Percentiles rank a stretch among this genome's conserved stretches.
Evolutionary conservation across 2,797 vertebrate species (phyloP).

Genomic region (Balearica regulorum): DNA sequence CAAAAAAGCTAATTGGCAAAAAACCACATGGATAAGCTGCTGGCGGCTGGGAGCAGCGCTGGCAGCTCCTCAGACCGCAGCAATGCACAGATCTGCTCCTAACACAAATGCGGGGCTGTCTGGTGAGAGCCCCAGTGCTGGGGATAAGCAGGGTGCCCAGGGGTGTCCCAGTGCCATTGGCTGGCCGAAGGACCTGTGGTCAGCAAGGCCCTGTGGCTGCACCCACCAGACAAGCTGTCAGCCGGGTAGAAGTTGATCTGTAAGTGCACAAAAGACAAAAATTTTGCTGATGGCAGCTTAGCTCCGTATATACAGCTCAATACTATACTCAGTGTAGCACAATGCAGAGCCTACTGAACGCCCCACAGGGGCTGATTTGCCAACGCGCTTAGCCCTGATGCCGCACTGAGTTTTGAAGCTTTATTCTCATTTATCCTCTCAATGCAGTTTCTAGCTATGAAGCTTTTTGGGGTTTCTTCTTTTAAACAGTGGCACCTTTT

Average conservation of each 20-base stretch:
- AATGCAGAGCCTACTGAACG: background rate
- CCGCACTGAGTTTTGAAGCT: background rate
- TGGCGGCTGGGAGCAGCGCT: background rate
- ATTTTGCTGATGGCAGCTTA: background rate
- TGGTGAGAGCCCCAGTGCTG: background rate
- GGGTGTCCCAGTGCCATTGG: background rate
- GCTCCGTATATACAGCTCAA: background rate
- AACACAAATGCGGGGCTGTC: background rate
- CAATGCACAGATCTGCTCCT: rapidly evolving
- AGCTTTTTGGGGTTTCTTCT: background rate
- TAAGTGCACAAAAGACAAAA: background rate
- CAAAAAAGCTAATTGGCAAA: background rate
- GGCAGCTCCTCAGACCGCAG: background rate
- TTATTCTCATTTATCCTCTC: background rate
- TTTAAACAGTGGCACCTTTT: background rate
- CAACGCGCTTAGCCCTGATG: background rate
- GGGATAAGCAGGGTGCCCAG: background rate
- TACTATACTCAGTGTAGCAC: background rate
- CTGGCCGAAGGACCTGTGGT: background rate
- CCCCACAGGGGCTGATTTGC: background rate
- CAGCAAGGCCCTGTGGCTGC: background rate
- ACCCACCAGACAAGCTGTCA: background rate
- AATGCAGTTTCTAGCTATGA: background rate
- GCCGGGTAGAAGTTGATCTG: background rate
- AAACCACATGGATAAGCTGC: rapidly evolving